Percentiles rank a stretch among this genome's conserved stretches.
Evolutionary conservation across 2,888 invertebrate species (phyloP).

Genomic region (Pristionchus arcanus): DNA sequence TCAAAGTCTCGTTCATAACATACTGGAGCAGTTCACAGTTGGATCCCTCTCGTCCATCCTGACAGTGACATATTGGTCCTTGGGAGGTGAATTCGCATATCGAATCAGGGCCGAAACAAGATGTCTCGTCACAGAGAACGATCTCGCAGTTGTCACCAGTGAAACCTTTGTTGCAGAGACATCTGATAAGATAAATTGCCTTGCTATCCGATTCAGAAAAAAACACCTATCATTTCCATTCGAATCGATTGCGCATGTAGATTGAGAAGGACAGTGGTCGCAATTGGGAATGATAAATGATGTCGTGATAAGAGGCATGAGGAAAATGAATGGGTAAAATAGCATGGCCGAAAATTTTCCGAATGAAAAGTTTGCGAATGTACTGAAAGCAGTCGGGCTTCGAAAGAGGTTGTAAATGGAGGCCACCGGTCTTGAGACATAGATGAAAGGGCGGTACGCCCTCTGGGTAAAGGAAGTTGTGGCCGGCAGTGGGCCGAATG

Average conservation of each 20-base stretch:
- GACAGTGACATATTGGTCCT: not conserved
- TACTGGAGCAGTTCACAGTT: not conserved
- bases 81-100: not conserved
- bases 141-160: slow-evolving; percentile 8
- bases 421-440: not conserved
- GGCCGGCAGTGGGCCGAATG: not conserved
- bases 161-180: not conserved
- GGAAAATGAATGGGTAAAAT: not conserved
- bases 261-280: not conserved
- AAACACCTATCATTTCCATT: not conserved
- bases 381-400: not conserved
- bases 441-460: not conserved
- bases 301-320: not conserved
- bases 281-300: not conserved
- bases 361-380: not conserved
- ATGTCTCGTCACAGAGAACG: not conserved
- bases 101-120: not conserved
- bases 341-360: not conserved
- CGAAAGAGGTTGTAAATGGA: not conserved
- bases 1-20: not conserved
- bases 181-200: not conserved
- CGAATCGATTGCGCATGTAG: not conserved
- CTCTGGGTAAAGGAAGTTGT: not conserved
- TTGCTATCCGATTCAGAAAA: not conserved
- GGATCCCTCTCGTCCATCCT: slow-evolving; percentile 5